These are phyloP conservation scores for Garra rufa DNA, from an alignment of 2,113 vertebrate species.

Conservation along the genomic window DNA sequence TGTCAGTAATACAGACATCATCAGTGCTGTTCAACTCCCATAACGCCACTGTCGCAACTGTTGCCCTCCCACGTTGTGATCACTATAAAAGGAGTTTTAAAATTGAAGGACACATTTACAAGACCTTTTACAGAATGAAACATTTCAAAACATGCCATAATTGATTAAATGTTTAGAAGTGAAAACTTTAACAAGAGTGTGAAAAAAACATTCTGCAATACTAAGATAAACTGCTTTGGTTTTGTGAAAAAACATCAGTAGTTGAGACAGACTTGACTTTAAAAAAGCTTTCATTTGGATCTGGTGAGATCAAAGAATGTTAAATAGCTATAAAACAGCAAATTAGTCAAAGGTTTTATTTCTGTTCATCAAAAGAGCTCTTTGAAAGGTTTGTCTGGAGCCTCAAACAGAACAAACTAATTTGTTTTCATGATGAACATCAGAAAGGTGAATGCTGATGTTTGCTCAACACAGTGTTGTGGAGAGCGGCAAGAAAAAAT, in stretches of 20 bases:
- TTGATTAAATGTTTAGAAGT: not conserved
- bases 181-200: not conserved
- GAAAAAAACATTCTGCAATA: not conserved
- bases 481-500: not conserved
- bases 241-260: not conserved
- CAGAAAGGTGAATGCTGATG: not conserved
- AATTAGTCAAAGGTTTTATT: not conserved
- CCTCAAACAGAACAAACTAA: not conserved
- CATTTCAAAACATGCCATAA: not conserved
- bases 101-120: not conserved
- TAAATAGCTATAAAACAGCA: not conserved
- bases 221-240: not conserved
- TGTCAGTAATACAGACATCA: constrained; percentile 95
- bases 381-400: constrained; percentile 2
- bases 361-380: not conserved
- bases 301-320: constrained; percentile 8
- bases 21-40: constrained; percentile 85
- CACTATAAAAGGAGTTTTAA: not conserved
- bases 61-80: not conserved
- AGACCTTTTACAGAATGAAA: not conserved
- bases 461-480: not conserved
- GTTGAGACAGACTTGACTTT: not conserved
- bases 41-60: not conserved
- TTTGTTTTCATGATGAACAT: not conserved
- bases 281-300: not conserved